Conservation (phyloP, 2,113 vertebrate species). For the Pelvicachromis taeniatus region DNA sequence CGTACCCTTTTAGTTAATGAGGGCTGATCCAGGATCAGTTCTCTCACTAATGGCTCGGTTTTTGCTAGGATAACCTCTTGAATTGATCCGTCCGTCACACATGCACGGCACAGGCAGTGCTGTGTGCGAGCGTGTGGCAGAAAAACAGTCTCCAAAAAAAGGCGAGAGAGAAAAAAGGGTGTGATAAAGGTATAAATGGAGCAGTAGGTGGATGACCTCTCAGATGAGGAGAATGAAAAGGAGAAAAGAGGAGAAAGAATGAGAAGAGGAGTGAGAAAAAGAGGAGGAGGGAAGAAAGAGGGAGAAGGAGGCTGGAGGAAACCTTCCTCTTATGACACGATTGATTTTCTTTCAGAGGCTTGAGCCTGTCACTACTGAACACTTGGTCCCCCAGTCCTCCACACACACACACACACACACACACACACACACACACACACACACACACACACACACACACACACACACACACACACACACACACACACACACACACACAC, state of each 20-base stretch:
- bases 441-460: fast-evolving
- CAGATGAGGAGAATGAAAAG: conserved; percentile 7
- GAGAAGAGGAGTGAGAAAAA: background rate
- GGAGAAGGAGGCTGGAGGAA: conserved; percentile 56
- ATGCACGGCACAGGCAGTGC: conserved; percentile 25
- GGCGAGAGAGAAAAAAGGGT: background rate
- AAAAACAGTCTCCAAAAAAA: background rate
- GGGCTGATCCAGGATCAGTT: conserved; percentile 61
- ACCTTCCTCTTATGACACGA: conserved; percentile 74
- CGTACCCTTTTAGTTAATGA: conserved; percentile 68
- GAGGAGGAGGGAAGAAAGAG: conserved; percentile 2
- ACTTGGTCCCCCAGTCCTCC: conserved; percentile 49
- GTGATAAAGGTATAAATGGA: conserved; percentile 5
- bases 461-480: background rate
- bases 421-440: background rate
- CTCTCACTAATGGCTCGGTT: conserved; percentile 59
- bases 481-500: conserved; percentile 25
- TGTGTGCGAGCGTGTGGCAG: background rate
- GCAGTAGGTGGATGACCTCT: conserved; percentile 2
- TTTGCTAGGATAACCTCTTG: conserved; percentile 48
- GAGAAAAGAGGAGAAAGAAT: conserved; percentile 8
- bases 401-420: conserved; percentile 1
- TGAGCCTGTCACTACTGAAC: conserved; percentile 74
- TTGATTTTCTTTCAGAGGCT: conserved; percentile 75
- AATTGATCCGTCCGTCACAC: conserved; percentile 58